Percentiles rank a stretch among this genome's conserved stretches.
Evolutionary conservation across 2,888 invertebrate genomes (phyloP).

Genomic region (Latrodectus hesperus): DNA sequence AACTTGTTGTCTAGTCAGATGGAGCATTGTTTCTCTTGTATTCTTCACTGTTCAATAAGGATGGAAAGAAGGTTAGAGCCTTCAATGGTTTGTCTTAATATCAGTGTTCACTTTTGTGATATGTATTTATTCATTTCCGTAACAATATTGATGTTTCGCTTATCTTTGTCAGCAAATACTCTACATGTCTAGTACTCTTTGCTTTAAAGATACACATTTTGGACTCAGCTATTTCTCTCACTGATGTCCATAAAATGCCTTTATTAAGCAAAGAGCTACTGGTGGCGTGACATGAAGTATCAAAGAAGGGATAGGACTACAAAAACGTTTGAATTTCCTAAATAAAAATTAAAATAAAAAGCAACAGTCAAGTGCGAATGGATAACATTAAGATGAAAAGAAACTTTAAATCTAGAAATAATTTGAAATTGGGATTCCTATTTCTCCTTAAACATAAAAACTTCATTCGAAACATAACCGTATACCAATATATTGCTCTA

Average conservation of each 20-base stretch:
- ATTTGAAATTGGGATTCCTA: too few relatives aligned
- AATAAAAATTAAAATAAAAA: slow-evolving; percentile 28
- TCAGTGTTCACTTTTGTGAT: slow-evolving; percentile 19
- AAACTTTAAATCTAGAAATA: too few relatives aligned
- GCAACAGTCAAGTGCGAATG: slow-evolving; percentile 5
- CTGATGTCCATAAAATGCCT: slow-evolving; percentile 12
- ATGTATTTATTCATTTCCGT: background rate
- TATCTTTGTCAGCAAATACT: slow-evolving; percentile 27
- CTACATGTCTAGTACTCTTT: slow-evolving; percentile 47
- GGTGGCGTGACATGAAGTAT: slow-evolving; percentile 18
- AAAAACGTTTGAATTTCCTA: slow-evolving; percentile 30
- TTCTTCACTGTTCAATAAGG: background rate
- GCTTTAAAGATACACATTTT: slow-evolving; percentile 17
- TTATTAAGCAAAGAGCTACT: slow-evolving; percentile 25
- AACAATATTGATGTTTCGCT: slow-evolving; percentile 6
- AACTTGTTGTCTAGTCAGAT: slow-evolving; percentile 28
- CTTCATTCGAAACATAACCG: too few relatives aligned
- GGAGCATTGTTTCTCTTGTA: slow-evolving; percentile 1
- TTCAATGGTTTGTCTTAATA: background rate
- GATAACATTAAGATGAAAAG: too few relatives aligned
- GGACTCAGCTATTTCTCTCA: slow-evolving; percentile 3
- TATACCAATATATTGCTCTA: too few relatives aligned
- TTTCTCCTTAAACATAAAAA: too few relatives aligned
- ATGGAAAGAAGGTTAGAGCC: background rate
- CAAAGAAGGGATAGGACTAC: background rate